phyloP scores from a whole-genome alignment of 2,797 vertebrate genomes.

The Atherinosoma microstoma region DNA sequence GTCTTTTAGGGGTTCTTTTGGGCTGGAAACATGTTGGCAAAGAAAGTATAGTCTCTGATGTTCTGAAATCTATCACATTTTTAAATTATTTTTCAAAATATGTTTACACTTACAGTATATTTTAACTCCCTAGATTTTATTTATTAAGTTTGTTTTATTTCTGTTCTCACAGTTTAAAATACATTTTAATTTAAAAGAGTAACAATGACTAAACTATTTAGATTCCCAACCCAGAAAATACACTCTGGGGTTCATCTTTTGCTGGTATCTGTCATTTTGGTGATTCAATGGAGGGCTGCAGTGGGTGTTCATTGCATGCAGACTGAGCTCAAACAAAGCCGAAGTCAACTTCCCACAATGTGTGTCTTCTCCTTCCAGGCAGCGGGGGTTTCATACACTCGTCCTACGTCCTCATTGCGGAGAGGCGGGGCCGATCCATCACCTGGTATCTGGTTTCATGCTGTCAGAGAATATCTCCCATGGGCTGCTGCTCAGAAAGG shows the following conservation, averaged over 20 bases:
- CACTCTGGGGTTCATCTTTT: not conserved
- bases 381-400: conserved; percentile 92
- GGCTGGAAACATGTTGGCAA: no score
- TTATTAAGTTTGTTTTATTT: not conserved
- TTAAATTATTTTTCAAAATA: no score
- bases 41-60: no score
- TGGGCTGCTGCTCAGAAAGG: conserved; percentile 95
- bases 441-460: conserved; percentile 96
- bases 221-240: conserved; percentile 1
- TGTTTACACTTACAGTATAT: not conserved
- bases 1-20: not conserved
- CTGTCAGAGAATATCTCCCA: conserved; percentile 98
- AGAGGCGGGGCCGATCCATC: conserved; percentile 96
- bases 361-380: conserved; percentile 36
- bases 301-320: not conserved
- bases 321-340: not conserved
- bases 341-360: not conserved
- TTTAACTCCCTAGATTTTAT: not conserved
- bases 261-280: not conserved
- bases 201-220: not conserved
- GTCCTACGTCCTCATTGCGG: conserved; percentile 96
- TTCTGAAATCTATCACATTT: no score
- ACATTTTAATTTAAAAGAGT: not conserved
- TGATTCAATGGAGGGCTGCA: not conserved
- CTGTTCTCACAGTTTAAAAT: not conserved